These are phyloP conservation scores for Brotogeris chrysoptera DNA, from an alignment of 2,797 vertebrate species.

Conservation along the genomic window DNA sequence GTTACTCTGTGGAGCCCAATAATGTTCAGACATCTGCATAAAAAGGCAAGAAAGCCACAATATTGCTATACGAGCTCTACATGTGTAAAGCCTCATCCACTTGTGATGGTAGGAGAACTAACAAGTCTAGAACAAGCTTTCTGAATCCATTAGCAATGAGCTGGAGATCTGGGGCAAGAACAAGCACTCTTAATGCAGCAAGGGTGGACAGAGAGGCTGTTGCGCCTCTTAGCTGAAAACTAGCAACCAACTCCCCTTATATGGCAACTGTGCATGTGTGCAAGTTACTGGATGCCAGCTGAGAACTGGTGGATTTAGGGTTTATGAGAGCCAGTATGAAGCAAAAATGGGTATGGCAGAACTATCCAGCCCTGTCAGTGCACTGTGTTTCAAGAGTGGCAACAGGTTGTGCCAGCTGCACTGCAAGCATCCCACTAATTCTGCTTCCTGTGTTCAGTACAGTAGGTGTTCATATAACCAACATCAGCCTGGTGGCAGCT, in stretches of 20 bases:
- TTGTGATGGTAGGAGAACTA: not conserved
- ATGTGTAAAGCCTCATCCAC: not conserved
- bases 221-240: not conserved
- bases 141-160: not conserved
- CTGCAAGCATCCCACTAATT: not conserved
- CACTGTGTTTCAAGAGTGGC: not conserved
- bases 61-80: not conserved
- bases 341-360: not conserved
- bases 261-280: not conserved
- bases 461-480: not conserved
- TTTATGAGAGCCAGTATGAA: not conserved
- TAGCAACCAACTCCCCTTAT: not conserved
- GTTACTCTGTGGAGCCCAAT: conserved; percentile 98
- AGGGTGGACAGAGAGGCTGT: not conserved
- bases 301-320: not conserved
- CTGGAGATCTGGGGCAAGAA: not conserved
- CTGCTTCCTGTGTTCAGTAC: not conserved
- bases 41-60: conserved; percentile 31
- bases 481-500: not conserved
- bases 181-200: not conserved
- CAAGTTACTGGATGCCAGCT: not conserved
- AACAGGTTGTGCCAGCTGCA: not conserved
- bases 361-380: not conserved
- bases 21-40: conserved; percentile 97
- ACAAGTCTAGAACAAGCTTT: not conserved